Base-by-base conservation (phyloP, 2,888 invertebrate species). In the Caenorhabditis sp. region DNA sequence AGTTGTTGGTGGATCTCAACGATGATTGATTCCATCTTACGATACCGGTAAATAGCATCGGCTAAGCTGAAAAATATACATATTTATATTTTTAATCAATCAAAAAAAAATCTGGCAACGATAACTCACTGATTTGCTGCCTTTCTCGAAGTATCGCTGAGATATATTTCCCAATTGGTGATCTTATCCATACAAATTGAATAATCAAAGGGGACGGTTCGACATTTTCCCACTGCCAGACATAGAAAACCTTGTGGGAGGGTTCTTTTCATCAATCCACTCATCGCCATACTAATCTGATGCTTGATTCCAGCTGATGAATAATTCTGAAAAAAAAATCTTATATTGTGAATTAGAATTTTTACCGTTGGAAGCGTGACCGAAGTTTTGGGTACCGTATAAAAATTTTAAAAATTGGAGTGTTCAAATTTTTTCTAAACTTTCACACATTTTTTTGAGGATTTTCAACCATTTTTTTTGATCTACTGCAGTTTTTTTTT, bases 1-100 rank as follows among this genome's bases (percentile, higher is more conserved):
- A 74, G 58, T 54, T 74, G 69, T 26, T 57, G 53, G 36, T 74
- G 69, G 56, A 74, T 50, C n/a, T 74, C 69, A 14, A 63, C 49
- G 14, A 74, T 27, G 0, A 67, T 8, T 12, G 60, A 59, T 36
- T 74, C 69, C 0, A 70, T 49, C 27, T 67, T 67, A 1, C 74
- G 69, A 21, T 70, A 70, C 0, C 67, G 66, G 26, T 67, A 74
- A 14, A 74, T 70, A 0, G 69, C 53, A 17, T 74, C 69, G 12
- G 74, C 26, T 3, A 74, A n/a, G n/a, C 69, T 70, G 50, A 60
- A 60, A 31, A 31, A 10, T 25, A 0, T 20, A 25, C 54, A 43
- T 23, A 17, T 27, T 23, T n/a, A 27, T 1, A 26, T 1, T 53
- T 58, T 31, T 31, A 31, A 31, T 31, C n/a, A n/a, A n/a, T n/a